Evolutionary conservation across 2,797 vertebrate genomes (phyloP).

Genomic region (Calcarius lapponicus): DNA sequence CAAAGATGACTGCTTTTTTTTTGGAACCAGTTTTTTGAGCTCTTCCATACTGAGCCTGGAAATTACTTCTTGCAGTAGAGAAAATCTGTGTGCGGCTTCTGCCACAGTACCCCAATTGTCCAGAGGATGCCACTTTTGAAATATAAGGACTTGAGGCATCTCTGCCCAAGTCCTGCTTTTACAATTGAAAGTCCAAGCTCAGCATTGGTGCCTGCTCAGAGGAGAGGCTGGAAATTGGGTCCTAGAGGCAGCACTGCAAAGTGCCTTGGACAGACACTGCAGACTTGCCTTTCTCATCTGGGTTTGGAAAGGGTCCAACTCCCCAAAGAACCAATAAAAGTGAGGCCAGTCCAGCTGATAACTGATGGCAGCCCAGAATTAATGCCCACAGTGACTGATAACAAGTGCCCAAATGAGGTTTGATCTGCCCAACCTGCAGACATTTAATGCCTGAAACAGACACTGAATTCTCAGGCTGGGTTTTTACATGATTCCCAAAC

Average conservation of each 20-base stretch:
- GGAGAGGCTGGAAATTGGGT: neutral
- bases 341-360: neutral
- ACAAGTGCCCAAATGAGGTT: neutral
- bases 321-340: neutral
- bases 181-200: neutral
- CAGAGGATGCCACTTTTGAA: neutral
- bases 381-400: neutral
- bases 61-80: neutral
- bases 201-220: neutral
- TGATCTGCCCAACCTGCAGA: neutral
- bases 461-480: neutral
- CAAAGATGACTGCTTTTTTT: neutral
- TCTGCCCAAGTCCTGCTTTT: neutral
- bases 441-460: neutral
- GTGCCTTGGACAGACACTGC: neutral
- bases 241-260: neutral
- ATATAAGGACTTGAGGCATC: neutral
- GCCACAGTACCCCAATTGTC: neutral
- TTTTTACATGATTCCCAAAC: neutral
- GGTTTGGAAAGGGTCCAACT: neutral
- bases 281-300: neutral
- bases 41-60: neutral
- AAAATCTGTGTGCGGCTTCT: neutral
- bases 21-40: neutral
- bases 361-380: neutral